Base-by-base conservation (phyloP, 2,113 vertebrate species). In the Malurus cyaneus region DNA sequence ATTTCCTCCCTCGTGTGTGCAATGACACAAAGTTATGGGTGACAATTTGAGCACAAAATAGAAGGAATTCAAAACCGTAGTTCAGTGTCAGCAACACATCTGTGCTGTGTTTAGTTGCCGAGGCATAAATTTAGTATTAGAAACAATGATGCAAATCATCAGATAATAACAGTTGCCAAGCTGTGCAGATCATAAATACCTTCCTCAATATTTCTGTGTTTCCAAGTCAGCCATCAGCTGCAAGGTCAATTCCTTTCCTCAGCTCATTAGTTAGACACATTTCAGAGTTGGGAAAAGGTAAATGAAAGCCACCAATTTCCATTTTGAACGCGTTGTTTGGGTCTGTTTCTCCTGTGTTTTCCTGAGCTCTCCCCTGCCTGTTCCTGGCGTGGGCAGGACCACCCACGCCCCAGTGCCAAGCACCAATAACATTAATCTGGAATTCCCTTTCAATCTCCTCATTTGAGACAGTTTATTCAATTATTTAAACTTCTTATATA, bases 401-500 rank as follows among this genome's bases (percentile, higher is more conserved):
- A 86, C 92, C 50, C 90, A 29, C 0, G 23, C 41, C 6, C 18
- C 86, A 74, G 54, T 26, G 72, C 18, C 71, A 69, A 59, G 42
- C 56, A 79, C 53, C 53, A 82, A 56, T 18, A 80, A 50, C 53
- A 60, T 28, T 87, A 77, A 88, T 94, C 28, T 84, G 59, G n/a
- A 94, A 96, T 91, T 89, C 89, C 67, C 86, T 94, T 96, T 93
- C 91, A 66, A 89, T 95, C 94, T 80, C 64, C 70, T 73, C 59
- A 25, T 85, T 82, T 88, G 52, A 85, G 84, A 67, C 39, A 60
- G 74, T 80, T 91, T 47, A 92, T 78, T 96, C 41, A 88, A 96
- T 95, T 93, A 96, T 94, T 96, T 76, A 94, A 94, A 81, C 26
- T 78, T 57, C 77, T 94, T 91, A 91, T 70, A 83, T 73, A 95